Evolutionary conservation across 2,113 vertebrate species (phyloP), one percentile per base, ranked within the genome.

Genomic region (Pontoporia blainvillei): DNA sequence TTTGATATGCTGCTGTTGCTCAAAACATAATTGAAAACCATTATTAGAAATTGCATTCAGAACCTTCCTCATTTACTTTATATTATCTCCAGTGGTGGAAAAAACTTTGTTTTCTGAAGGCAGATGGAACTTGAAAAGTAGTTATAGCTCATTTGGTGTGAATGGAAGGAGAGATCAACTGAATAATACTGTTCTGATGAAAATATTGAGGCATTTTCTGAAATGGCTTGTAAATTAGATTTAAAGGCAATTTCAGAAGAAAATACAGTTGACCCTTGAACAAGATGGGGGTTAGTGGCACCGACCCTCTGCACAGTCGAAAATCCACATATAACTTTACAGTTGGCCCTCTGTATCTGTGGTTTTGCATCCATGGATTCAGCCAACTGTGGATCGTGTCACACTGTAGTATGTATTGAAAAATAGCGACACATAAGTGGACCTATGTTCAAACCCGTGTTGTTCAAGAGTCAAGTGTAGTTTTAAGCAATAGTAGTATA

Each of bases 211-310:
- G 73, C 5, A 27, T 61, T 96, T 90, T 95, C 82, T 90, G 57
- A 92, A 96, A 84, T 96, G 71, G 39, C 57, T 89, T 91, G 0
- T 95, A 92, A 88, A 72, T 94, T 96, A 52, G 13, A n/a, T 90
- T 90, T 95, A 69, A 92, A 86, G 49, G 18, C 57, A 94, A 25
- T 87, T 95, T 49, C 27, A 93, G 36, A 67, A 94, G 54, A 61
- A 94, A 94, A 93, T 73, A 39, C 34, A 36, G n/a, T 79, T 79
- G n/a, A 57, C 36, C 34, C 49, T 79, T 57, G 52, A 79, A 57
- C 21, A 39, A 27, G n/a, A 27, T 57, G 76, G n/a, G 7, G 52
- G 20, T 27, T 27, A 57, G 14, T 12, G 76, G 76, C 20, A 27
- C 34, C 23, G 12, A 79, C 21, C 49, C 34, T 79, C 34, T 15